Evolutionary conservation across 92 coral and sea anemone genomes (phyloP), one percentile per base, ranked within the genome.

Genomic region (Heliopora coerulea): DNA sequence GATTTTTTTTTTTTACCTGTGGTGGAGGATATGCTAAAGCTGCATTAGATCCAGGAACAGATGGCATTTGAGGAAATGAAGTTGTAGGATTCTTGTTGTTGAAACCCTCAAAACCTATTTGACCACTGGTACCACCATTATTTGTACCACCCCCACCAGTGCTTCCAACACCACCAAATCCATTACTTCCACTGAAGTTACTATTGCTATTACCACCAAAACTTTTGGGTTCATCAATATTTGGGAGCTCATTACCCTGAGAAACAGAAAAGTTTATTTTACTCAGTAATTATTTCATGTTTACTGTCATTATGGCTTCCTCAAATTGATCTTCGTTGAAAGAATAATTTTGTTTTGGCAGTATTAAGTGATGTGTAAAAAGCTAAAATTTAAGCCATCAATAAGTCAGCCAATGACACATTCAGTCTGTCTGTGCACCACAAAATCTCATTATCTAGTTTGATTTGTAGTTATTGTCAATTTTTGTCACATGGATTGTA

Each of bases 21-120:
- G 95, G 96, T 80, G 92, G 92, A 42, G 87, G 88, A 15, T 85
- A 81, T 12, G 91, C 89, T 67, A 68, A 79, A 19, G 84, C 87
- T n/a, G 86, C 83, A 57, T 83, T 79, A 28, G 85, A 78, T 0
- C 87, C 91, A 58, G 82, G 78, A 87, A 87, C 90, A 9, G 96
- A 78, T 0, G 96, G 91, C 35, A 90, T 85, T 68, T 80, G 73
- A 24, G 98, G 95, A 32, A 80, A 65, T 21, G 57, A 56, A 57
- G 78, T 81, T 18, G 73, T 61, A 20, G 77, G 84, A 78, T 35
- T 57, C 0, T 73, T 78, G 73, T 49, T 57, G 1, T 78, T 79
- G 20, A 54, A 80, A 63, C 80, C 74, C 27, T 64, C 82, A 86
- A 86, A 86, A 9, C 85, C 91, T 54, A 82, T 91, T 70, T 79